Percentiles rank a stretch among this genome's conserved stretches.
Evolutionary conservation across 2,797 vertebrate genomes (phyloP).

Genomic region (Enteromius argenteus): DNA sequence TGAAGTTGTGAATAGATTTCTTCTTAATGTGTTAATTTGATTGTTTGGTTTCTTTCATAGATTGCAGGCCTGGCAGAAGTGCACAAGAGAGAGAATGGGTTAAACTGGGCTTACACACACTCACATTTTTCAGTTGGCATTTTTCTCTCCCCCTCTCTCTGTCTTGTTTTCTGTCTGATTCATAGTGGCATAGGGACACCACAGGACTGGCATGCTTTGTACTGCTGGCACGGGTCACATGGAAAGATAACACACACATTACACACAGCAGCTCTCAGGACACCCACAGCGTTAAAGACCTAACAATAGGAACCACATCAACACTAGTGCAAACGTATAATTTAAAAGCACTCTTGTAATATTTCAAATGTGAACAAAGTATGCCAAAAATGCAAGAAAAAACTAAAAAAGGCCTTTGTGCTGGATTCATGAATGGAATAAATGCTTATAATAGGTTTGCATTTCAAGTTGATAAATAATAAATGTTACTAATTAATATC

Average conservation of each 20-base stretch:
- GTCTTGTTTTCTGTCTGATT: conserved; percentile 34
- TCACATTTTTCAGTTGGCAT: conserved; percentile 14
- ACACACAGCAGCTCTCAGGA: conserved; percentile 24
- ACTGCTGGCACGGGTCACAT: conserved; percentile 16
- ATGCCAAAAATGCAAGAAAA: conserved; percentile 63
- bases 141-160: conserved; percentile 9
- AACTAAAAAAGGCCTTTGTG: conserved; percentile 46
- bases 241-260: conserved; percentile 40
- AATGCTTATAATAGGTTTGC: conserved; percentile 13
- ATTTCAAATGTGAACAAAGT: conserved; percentile 43
- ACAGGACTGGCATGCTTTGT: conserved; percentile 29
- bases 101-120: not conserved
- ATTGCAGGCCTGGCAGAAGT: not conserved
- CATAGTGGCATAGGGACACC: conserved; percentile 29
- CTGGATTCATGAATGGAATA: conserved; percentile 15
- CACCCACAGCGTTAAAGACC: conserved; percentile 38
- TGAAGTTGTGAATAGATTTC: not conserved
- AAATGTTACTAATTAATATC: not conserved
- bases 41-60: not conserved
- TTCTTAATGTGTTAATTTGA: not conserved
- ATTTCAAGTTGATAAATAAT: not conserved
- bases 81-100: not conserved
- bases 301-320: conserved; percentile 46
- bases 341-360: conserved; percentile 34
- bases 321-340: conserved; percentile 33